Evolutionary conservation across 2,888 invertebrate genomes (phyloP).

Genomic region (Phymatocera aterrima): DNA sequence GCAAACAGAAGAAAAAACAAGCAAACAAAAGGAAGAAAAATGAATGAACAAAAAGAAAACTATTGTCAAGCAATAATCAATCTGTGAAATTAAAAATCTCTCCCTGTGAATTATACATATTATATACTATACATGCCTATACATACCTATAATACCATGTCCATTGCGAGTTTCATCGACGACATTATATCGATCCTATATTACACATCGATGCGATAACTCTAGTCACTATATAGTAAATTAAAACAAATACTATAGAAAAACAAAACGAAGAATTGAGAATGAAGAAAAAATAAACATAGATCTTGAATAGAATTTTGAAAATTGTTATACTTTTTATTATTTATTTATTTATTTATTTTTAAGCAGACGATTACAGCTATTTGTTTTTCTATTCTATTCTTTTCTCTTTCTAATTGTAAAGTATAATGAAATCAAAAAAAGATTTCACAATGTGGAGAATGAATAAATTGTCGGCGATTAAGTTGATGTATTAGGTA

Average conservation of each 20-base stretch:
- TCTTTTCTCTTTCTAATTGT: no score
- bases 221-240: no score
- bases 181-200: background rate
- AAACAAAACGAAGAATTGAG: background rate
- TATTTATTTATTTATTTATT: no score
- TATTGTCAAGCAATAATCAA: slow-evolving; percentile 58
- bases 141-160: no score
- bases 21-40: background rate
- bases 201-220: background rate
- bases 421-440: no score
- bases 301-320: background rate
- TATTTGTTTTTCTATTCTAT: background rate
- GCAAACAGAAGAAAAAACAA: background rate
- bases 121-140: background rate
- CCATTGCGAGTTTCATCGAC: no score
- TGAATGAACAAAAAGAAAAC: background rate
- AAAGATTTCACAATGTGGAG: no score
- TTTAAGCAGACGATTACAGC: no score
- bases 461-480: no score
- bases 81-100: slow-evolving; percentile 60
- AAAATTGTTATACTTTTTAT: background rate
- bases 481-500: no score
- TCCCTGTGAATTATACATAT: slow-evolving; percentile 42
- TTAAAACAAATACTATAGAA: no score
- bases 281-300: background rate